Base-by-base conservation (phyloP, 2,888 invertebrate genomes). In the Pristionchus exspectatus region DNA sequence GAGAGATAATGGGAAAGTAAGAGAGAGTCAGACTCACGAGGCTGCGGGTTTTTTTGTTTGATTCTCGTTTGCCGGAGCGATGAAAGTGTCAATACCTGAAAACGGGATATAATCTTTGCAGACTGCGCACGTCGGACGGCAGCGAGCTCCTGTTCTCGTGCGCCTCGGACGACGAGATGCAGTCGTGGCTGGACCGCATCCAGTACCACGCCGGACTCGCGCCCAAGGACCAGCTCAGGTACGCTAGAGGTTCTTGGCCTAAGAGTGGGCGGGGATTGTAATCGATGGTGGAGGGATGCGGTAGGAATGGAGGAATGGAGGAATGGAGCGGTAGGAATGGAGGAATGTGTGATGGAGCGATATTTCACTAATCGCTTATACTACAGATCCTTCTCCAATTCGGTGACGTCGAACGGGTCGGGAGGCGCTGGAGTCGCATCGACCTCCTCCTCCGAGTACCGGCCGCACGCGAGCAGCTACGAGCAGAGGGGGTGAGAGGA, bases 61-160 rank as follows among this genome's bases (percentile, higher is more conserved):
- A 3, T 38, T 38, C 5, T 38, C 5, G 38, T 38, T 38, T 38
- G 38, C 5, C 38, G 38, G 38, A 5, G 38, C 38, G 38, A 38
- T 38, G 38, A 38, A 38, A 38, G 38, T 38, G 38, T 38, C 38
- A 38, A 38, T 38, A 38, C 38, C 5, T 38, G 38, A 38, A 38
- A 38, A 3, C 38, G 14, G 50, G 4, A 27, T 24, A 1, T 21
- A 30, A 1, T 24, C 14, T 21, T 91, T 87, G 44, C 85, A 97
- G 98, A 81, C 96, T 99, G 90, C 96, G 96, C 87, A 96, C 98
- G 92, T 97, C 97, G 0, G 99, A 99, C 95, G 98, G 98, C 2
- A 97, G 98, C 0, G 98, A 98, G 96, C 98, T 97, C 96, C 96
- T 99, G 91, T 98, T 99, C 95, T 96, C 97, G 81, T 97, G 97